Evolutionary conservation across 2,797 vertebrate genomes (phyloP).

Genomic region (Protosalanx chinensis): DNA sequence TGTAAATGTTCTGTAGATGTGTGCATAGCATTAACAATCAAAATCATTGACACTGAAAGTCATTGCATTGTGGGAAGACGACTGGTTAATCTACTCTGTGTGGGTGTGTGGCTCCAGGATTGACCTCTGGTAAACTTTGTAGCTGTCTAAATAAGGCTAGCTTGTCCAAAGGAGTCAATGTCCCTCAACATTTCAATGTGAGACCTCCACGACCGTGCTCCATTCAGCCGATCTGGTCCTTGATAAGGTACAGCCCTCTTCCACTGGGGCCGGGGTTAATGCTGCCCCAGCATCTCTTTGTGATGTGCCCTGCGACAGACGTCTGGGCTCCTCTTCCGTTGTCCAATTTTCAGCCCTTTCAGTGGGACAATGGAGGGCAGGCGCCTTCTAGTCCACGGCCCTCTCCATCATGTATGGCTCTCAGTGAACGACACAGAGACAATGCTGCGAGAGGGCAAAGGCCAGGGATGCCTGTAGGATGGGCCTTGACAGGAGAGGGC

Average conservation of each 20-base stretch:
- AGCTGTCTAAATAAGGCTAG: conserved; percentile 26
- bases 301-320: conserved; percentile 51
- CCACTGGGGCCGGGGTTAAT: conserved; percentile 38
- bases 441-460: conserved; percentile 50
- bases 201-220: conserved; percentile 48
- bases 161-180: conserved; percentile 26
- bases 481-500: conserved; percentile 26
- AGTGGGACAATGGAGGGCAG: conserved; percentile 63
- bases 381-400: conserved; percentile 53
- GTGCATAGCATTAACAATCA: background rate
- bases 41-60: background rate
- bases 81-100: background rate
- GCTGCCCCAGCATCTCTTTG: conserved; percentile 55
- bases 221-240: conserved; percentile 51
- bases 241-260: conserved; percentile 56
- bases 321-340: conserved; percentile 66
- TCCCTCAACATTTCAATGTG: conserved; percentile 25
- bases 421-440: conserved; percentile 58
- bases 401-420: conserved; percentile 64
- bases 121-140: background rate
- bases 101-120: background rate
- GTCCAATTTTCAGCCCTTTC: conserved; percentile 63
- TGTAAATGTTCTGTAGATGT: background rate
- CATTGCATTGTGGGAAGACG: background rate
- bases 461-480: conserved; percentile 11